phyloP scores from a whole-genome alignment of 92 coral and sea anemone genomes.

The Paramuricea clavata region DNA sequence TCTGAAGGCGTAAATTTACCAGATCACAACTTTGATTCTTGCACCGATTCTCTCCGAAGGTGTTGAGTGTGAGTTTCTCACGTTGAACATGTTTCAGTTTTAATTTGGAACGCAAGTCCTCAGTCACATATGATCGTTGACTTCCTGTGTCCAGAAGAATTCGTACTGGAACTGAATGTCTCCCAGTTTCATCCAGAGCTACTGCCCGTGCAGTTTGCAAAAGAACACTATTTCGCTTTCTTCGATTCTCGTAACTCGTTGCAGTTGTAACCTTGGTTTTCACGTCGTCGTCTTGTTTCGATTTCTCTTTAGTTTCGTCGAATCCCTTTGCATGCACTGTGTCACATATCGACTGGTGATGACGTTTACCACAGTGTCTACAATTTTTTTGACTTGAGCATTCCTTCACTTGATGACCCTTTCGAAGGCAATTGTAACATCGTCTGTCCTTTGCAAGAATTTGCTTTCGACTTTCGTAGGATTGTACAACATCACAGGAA shows the following conservation, averaged over 20 bases:
- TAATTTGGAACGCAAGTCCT: not conserved
- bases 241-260: constrained; percentile 29
- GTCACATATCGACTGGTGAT: constrained; percentile 68
- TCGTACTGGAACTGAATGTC: constrained; percentile 53
- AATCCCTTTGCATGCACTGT: not conserved
- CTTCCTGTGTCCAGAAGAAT: constrained; percentile 60
- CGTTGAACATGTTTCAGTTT: not conserved
- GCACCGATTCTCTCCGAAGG: not conserved
- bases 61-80: not conserved
- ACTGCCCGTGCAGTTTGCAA: constrained; percentile 73
- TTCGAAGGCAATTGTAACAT: constrained; percentile 62
- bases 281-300: not conserved
- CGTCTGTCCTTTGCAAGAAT: constrained; percentile 37
- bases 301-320: not conserved
- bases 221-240: not conserved
- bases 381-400: too few relatives aligned
- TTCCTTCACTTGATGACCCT: too few relatives aligned
- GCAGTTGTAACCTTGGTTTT: constrained; percentile 33
- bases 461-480: constrained; percentile 39
- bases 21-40: constrained; percentile 2
- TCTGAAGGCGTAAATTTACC: not conserved
- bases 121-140: not conserved
- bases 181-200: constrained; percentile 55
- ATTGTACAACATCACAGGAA: not conserved
- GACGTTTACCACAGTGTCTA: constrained; percentile 59